Evolutionary conservation across 2,797 vertebrate species (phyloP).

Genomic region (Platyrinchus mystaceus): DNA sequence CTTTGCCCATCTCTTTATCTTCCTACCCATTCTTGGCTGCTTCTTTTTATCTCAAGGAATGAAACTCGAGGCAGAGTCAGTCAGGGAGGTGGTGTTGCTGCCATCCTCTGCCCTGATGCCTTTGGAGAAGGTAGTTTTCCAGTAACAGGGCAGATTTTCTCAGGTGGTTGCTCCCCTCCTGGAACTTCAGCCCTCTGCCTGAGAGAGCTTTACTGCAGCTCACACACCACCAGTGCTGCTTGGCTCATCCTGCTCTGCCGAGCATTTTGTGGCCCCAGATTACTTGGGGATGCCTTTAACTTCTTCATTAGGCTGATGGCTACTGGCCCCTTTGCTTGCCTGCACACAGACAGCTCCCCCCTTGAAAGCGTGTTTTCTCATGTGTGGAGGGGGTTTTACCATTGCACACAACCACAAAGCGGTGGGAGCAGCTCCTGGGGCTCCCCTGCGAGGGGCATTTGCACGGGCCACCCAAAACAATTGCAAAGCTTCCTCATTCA

Average conservation of each 20-base stretch:
- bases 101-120: background rate
- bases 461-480: background rate
- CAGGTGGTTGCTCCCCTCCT: background rate
- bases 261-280: background rate
- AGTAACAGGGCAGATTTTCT: background rate
- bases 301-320: background rate
- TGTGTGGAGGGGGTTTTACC: background rate
- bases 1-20: background rate
- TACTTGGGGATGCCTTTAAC: background rate
- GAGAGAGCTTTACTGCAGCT: background rate
- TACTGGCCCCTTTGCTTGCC: background rate
- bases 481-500: background rate
- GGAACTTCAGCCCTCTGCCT: background rate
- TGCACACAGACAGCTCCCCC: background rate
- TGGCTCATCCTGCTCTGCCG: background rate
- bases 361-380: background rate
- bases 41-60: background rate
- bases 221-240: background rate
- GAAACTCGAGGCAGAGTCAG: background rate
- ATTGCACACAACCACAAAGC: background rate
- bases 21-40: background rate
- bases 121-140: background rate
- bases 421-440: background rate
- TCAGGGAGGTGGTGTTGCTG: background rate
- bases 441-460: background rate